Evolutionary conservation across 2,797 vertebrate species (phyloP).

Genomic region (Cryptoprocta ferox): DNA sequence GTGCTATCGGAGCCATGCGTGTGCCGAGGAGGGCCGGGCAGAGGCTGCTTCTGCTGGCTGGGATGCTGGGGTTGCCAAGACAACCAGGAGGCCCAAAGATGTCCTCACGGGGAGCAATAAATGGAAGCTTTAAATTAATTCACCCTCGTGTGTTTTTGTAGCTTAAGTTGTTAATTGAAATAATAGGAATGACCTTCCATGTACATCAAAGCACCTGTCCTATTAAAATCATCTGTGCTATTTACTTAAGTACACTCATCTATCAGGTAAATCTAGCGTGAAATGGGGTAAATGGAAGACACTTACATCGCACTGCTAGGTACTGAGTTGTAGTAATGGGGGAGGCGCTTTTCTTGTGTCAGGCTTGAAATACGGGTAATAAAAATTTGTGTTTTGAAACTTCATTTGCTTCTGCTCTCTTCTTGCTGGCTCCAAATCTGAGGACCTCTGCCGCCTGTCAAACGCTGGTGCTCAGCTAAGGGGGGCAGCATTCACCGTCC

Average conservation of each 20-base stretch:
- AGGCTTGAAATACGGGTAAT: conserved; percentile 76
- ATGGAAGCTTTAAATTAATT: conserved; percentile 90
- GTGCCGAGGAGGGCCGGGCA: conserved; percentile 83
- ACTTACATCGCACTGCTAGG: conserved; percentile 78
- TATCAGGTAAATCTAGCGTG: conserved; percentile 87
- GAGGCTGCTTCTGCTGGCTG: conserved; percentile 85
- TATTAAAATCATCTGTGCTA: conserved; percentile 86
- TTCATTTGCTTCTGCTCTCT: conserved; percentile 78
- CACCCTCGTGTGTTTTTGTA: conserved; percentile 87
- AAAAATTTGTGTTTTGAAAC: conserved; percentile 79
- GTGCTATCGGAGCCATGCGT: conserved; percentile 86
- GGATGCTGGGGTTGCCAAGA: conserved; percentile 90
- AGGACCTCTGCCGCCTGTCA: conserved; percentile 62
- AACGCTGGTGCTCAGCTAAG: neutral
- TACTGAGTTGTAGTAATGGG: conserved; percentile 80
- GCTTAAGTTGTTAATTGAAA: conserved; percentile 89
- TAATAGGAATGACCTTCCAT: conserved; percentile 88
- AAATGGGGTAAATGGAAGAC: conserved; percentile 86
- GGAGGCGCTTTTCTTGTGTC: conserved; percentile 80
- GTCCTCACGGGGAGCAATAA: conserved; percentile 86
- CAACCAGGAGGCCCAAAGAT: conserved; percentile 89
- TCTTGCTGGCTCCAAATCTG: conserved; percentile 61
- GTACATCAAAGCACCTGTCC: conserved; percentile 87
- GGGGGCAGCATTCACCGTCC: neutral
- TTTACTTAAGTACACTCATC: conserved; percentile 88